A percentile compares a stretch with the other conserved stretches of the same genome.
Conservation (phyloP, 2,113 vertebrate genomes). For the Pyrgilauda ruficollis region DNA sequence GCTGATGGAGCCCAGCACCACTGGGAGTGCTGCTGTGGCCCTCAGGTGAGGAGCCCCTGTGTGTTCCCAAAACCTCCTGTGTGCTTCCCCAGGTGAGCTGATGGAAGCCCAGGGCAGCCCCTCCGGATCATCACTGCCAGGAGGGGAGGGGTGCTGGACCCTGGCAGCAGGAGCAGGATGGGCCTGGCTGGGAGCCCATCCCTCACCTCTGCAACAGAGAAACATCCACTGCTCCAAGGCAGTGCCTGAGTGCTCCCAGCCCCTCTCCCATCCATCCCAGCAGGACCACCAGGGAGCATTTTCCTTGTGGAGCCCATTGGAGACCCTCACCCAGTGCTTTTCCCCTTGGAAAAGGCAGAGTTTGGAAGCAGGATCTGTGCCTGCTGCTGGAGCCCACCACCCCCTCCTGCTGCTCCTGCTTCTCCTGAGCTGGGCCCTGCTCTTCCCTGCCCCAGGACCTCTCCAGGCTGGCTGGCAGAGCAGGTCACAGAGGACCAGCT, state of each 20-base stretch:
- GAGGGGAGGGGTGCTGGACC: not conserved
- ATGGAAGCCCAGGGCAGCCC: not conserved
- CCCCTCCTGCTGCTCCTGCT: not conserved
- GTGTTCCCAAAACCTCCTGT: not conserved
- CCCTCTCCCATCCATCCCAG: not conserved
- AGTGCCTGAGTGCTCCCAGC: not conserved
- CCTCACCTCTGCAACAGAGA: not conserved
- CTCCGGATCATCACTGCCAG: not conserved
- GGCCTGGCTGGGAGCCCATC: not conserved
- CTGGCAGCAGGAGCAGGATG: not conserved
- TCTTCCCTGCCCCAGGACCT: not conserved
- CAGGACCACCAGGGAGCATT: not conserved
- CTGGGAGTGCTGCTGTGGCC: not conserved
- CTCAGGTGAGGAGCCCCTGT: not conserved
- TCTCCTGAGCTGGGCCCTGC: not conserved
- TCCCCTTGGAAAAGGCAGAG: rapidly evolving
- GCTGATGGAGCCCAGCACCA: not conserved
- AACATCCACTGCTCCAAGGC: not conserved
- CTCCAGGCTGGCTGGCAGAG: not conserved
- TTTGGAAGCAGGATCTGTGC: not conserved
- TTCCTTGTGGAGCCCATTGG: not conserved
- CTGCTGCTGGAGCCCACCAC: not conserved
- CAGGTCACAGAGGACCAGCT: not conserved
- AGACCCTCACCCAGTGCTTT: not conserved
- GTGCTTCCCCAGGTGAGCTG: rapidly evolving